Conservation (phyloP, 1,140 invertebrate genomes). For the Bicyclus anynana region DNA sequence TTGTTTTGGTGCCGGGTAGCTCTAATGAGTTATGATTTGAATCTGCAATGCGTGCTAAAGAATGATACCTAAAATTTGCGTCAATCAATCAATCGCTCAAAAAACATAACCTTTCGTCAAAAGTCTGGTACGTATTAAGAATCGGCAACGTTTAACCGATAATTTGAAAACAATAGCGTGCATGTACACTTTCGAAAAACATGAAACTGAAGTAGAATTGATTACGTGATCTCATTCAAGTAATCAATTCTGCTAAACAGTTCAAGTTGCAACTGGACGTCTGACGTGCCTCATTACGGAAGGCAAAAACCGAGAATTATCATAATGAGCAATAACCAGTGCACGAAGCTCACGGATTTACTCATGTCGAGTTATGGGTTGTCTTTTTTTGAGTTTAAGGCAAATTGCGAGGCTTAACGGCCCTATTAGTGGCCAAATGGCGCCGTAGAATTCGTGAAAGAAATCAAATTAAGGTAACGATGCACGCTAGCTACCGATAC, state of each 20-base stretch:
- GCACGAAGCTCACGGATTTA: slow-evolving; percentile 62
- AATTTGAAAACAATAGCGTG: neutral
- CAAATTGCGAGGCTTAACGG: slow-evolving; percentile 52
- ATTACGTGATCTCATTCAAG: neutral
- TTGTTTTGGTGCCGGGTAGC: too few species aligned
- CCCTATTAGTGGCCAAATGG: slow-evolving; percentile 69
- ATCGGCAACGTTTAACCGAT: too few species aligned
- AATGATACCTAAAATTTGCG: too few species aligned
- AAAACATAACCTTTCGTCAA: too few species aligned
- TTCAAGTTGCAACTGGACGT: neutral
- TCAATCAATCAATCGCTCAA: too few species aligned
- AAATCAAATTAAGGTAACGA: slow-evolving; percentile 73
- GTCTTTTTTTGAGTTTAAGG: slow-evolving; percentile 47
- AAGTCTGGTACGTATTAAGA: too few species aligned
- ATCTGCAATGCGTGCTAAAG: too few species aligned
- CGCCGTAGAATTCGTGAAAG: slow-evolving; percentile 57
- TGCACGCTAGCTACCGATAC: slow-evolving; percentile 69
- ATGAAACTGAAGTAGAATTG: neutral
- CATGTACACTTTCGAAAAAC: neutral
- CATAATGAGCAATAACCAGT: slow-evolving; percentile 65
- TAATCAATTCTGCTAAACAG: slow-evolving; percentile 4
- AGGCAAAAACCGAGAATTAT: slow-evolving; percentile 31
- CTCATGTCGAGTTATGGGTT: slow-evolving; percentile 50
- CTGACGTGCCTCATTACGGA: slow-evolving; percentile 26
- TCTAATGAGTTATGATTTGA: too few species aligned